Evolutionary conservation across 2,797 vertebrate genomes (phyloP), one percentile per base, ranked within the genome.

Genomic region (Coccyzus lansbergi): DNA sequence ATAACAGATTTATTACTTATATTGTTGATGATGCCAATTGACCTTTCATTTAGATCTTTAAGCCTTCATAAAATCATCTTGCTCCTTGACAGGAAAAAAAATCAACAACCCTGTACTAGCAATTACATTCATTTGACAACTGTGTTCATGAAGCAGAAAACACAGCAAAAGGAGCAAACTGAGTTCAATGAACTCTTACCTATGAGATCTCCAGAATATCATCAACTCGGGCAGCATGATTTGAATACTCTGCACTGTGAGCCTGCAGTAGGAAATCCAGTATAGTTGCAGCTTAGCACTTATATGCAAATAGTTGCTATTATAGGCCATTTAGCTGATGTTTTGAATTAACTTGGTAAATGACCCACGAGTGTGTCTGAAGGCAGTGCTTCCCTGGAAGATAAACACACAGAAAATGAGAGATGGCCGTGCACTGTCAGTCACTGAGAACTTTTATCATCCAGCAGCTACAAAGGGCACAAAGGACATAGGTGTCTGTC

Each of bases 11-110:
- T 84, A 74, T 93, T 87, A 92, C 88, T 84, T 83, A 75, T 82
- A 90, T 49, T 90, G 90, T 60, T 93, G 91, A 93, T 92, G 91
- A 88, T 38, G 28, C 34, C 78, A 87, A 62, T 82, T 91, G 92
- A 95, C 93, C 72, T 84, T 91, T 94, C 82, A 63, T 48, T 42
- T n/a, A 72, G 88, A 55, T 87, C 29, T 60, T 75, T 70, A 93
- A 76, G 74, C 84, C 33, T 68, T 80, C 65, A 49, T 87, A 67
- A 94, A 89, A 29, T 64, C 46, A 18, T 85, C 81, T 90, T 89
- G 69, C 44, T 93, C 38, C 48, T 52, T 46, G 5, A 65, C 34
- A 81, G 51, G 26, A 19, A 31, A 36, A 38, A 53, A 51, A 1
- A 16, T 18, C 9, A 34, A 34, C 28, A 80, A 31, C 38, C 7